Percentiles rank a stretch among this genome's conserved stretches.
Conservation (phyloP, 2,888 invertebrate genomes). For the Dastarcus helophoroides region DNA sequence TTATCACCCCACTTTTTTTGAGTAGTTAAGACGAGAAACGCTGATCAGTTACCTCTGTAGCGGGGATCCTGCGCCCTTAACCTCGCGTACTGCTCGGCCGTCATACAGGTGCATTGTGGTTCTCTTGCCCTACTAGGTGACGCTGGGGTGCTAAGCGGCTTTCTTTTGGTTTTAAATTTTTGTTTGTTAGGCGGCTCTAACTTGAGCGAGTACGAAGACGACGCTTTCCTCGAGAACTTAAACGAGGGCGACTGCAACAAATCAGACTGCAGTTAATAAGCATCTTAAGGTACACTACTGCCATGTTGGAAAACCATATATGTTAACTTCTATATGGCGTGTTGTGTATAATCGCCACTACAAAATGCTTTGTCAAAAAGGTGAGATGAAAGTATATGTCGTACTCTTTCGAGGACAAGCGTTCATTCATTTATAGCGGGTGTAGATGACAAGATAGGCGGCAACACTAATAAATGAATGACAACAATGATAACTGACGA, state of each 20-base stretch:
- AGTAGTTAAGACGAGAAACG: too few species aligned
- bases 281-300: slow-evolving; percentile 22
- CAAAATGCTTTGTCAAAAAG: too few species aligned
- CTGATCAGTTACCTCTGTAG: slow-evolving; percentile 56
- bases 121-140: slow-evolving; percentile 77
- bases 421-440: too few species aligned
- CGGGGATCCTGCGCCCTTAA: slow-evolving; percentile 74
- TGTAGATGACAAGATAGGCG: too few species aligned
- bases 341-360: not conserved
- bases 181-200: slow-evolving; percentile 81
- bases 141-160: slow-evolving; percentile 86
- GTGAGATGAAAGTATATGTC: too few species aligned
- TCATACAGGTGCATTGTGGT: slow-evolving; percentile 92
- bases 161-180: slow-evolving; percentile 79
- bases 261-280: slow-evolving; percentile 44
- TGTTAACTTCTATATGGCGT: not conserved
- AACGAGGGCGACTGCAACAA: slow-evolving; percentile 90
- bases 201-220: slow-evolving; percentile 92
- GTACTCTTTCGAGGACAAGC: too few species aligned
- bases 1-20: too few species aligned
- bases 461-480: too few species aligned
- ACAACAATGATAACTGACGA: too few species aligned
- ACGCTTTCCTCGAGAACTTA: slow-evolving; percentile 95
- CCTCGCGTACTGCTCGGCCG: slow-evolving; percentile 81
- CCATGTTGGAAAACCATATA: not conserved